Conservation (phyloP, 2,113 vertebrate species). For the Anoura caudifer region DNA sequence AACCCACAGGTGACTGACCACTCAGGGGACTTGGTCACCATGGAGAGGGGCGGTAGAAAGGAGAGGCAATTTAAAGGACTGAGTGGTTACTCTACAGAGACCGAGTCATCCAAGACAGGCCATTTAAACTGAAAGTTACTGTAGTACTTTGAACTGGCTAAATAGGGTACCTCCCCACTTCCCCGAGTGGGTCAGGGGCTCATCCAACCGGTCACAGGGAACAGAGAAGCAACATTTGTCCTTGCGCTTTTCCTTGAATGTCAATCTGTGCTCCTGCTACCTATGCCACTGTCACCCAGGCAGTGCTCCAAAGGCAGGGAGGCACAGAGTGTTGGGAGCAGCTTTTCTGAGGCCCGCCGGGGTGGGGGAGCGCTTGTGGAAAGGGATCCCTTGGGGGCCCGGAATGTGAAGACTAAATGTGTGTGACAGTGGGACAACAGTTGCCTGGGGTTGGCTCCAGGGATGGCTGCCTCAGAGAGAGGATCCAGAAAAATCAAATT, state of each 20-base stretch:
- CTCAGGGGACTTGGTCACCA: not conserved
- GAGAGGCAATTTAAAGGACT: not conserved
- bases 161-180: not conserved
- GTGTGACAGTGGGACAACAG: not conserved
- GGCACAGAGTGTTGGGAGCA: accelerated
- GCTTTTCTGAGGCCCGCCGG: accelerated
- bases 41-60: not conserved
- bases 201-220: not conserved
- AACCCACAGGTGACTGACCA: not conserved
- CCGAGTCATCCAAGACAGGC: not conserved
- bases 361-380: not conserved
- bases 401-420: too few species aligned
- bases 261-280: not conserved
- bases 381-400: not conserved
- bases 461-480: not conserved
- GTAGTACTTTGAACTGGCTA: not conserved
- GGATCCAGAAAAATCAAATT: not conserved
- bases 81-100: not conserved
- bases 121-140: not conserved
- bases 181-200: accelerated
- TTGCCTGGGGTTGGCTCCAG: not conserved
- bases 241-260: not conserved
- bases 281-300: not conserved
- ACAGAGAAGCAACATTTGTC: not conserved
- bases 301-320: not conserved